Base-by-base conservation (phyloP, 1,140 invertebrate genomes). In the Dufourea novaeangliae region DNA sequence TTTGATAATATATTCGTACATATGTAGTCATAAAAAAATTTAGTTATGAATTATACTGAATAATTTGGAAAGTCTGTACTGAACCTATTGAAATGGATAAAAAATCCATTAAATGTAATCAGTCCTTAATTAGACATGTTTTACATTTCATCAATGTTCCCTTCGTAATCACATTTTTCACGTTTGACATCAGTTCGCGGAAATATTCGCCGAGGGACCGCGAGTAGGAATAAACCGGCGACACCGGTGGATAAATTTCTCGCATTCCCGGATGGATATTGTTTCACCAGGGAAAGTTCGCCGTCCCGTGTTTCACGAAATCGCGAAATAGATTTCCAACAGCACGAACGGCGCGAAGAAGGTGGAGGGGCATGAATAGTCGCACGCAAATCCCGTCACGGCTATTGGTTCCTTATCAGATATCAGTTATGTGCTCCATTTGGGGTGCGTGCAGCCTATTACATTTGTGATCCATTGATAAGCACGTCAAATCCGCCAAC, bases 401-500 rank as follows among this genome's bases (percentile, higher is more conserved):
- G 79, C 77, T 87, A 89, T 89, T 88, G 79, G 84, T 85, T 88
- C 72, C 83, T 86, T 87, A 88, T 89, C 85, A 86, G 86, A 90
- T 90, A 89, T 88, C 86, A 76, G 85, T 91, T 88, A 86, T 87
- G 82, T 74, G 82, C 83, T 90, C 86, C 84, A 88, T 88, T 89
- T 87, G 63, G 88, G 81, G 85, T 89, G 85, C 88, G 88, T 89
- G 88, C 85, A 86, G 85, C 80, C 86, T 90, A 90, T 90, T 90
- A 87, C 86, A 83, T 80, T 79, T 80, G 86, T 79, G 86, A 91
- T 91, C 86, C 80, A 89, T 90, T 91, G 90, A 91, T 91, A 91
- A 91, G 87, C 86, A 87, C 90, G 89, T 91, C 90, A 90, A 91
- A 91, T 89, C 82, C 90, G 85, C 88, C 89, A 90, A 85, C 88